A percentile compares a stretch with the other conserved stretches of the same genome.
Conservation (phyloP, 2,113 vertebrate genomes). For the Lethenteron reissneri region DNA sequence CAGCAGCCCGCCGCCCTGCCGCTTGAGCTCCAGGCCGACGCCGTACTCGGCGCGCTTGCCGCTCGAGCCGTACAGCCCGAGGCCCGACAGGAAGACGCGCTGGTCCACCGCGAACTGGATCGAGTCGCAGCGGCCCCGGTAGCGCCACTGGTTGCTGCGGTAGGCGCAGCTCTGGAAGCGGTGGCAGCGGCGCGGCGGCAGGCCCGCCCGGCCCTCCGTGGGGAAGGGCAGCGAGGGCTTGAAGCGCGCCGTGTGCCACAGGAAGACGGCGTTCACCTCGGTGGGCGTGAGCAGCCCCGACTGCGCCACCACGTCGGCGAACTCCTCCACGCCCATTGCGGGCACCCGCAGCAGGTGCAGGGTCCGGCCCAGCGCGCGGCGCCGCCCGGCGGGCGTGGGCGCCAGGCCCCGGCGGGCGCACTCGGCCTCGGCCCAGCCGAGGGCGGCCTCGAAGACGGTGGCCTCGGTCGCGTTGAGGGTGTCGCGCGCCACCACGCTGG, state of each 20-base stretch:
- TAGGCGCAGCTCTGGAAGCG: slow-evolving; percentile 80
- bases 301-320: slow-evolving; percentile 70
- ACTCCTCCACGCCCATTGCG: slow-evolving; percentile 77
- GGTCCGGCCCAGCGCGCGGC: slow-evolving; percentile 49
- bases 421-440: slow-evolving; percentile 69
- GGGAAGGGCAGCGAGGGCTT: slow-evolving; percentile 72
- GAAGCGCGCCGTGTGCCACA: slow-evolving; percentile 78
- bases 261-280: slow-evolving; percentile 69
- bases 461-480: slow-evolving; percentile 74
- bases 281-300: slow-evolving; percentile 75
- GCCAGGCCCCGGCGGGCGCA: slow-evolving; percentile 51
- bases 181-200: slow-evolving; percentile 52
- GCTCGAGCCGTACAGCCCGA: slow-evolving; percentile 78
- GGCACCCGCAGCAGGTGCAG: slow-evolving; percentile 69
- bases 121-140: slow-evolving; percentile 83
- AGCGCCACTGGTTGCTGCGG: slow-evolving; percentile 93
- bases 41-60: slow-evolving; percentile 64
- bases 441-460: slow-evolving; percentile 56
- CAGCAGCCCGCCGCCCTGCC: slow-evolving; percentile 38
- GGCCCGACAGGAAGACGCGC: slow-evolving; percentile 62
- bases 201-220: slow-evolving; percentile 36
- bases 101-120: slow-evolving; percentile 91
- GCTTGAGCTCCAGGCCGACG: slow-evolving; percentile 71
- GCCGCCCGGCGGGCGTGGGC: slow-evolving; percentile 31
- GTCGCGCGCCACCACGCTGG: slow-evolving; percentile 60